Conservation (phyloP, 2,888 invertebrate species). For the Rugalucina vietnamica region DNA sequence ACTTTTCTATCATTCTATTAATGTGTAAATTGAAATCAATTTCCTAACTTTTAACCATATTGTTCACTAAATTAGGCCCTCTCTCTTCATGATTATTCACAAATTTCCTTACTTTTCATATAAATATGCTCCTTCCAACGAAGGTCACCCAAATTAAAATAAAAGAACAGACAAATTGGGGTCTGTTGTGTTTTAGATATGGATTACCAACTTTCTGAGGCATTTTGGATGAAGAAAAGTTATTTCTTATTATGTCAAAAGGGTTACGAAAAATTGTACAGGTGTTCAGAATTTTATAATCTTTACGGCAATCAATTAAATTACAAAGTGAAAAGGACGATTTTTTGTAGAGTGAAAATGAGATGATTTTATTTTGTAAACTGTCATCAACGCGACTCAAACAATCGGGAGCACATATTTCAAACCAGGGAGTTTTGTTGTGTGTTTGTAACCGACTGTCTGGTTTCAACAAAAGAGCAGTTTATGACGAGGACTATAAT, state of each 20-base stretch:
- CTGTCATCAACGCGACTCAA: neutral
- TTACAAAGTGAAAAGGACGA: slow-evolving; percentile 14
- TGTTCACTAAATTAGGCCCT: neutral
- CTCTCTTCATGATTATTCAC: no score
- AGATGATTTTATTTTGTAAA: slow-evolving; percentile 18
- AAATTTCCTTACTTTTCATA: no score
- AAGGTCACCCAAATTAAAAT: no score
- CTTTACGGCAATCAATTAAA: no score
- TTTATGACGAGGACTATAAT: neutral
- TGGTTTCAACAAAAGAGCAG: slow-evolving; percentile 3
- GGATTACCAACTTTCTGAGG: neutral
- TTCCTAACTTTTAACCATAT: slow-evolving; percentile 1
- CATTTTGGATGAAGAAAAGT: neutral
- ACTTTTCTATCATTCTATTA: slow-evolving; percentile 1
- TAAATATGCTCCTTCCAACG: no score
- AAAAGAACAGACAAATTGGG: neutral
- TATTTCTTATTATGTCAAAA: no score
- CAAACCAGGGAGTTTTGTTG: slow-evolving; percentile 5
- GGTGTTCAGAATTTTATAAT: no score
- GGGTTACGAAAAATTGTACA: no score
- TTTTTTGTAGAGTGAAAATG: slow-evolving; percentile 12
- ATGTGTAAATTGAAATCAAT: slow-evolving; percentile 14
- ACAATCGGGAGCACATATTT: slow-evolving; percentile 17
- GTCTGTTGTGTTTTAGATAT: neutral
- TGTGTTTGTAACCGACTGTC: slow-evolving; percentile 19